A percentile compares a stretch with the other conserved stretches of the same genome.
These are phyloP conservation scores for Puma concolor DNA, from an alignment of 2,113 vertebrate genomes.

Conservation along the genomic window DNA sequence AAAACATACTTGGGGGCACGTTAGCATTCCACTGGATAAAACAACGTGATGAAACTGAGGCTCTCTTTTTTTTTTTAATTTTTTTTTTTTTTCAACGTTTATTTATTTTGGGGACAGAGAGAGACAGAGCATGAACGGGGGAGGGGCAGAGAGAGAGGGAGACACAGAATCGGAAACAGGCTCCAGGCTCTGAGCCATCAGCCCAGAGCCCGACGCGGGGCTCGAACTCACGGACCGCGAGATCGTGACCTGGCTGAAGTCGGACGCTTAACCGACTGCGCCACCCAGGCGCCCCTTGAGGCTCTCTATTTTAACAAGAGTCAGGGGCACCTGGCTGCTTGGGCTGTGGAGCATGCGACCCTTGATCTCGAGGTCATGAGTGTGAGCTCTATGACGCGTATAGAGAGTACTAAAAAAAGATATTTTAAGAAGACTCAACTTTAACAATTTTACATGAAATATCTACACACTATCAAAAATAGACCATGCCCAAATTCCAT, in stretches of 20 bases:
- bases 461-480: background rate
- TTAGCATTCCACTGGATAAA: background rate
- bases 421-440: background rate
- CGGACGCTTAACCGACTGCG: too few relatives aligned
- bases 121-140: too few relatives aligned
- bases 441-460: background rate
- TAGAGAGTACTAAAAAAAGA: background rate
- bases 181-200: too few relatives aligned
- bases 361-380: background rate
- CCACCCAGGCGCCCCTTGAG: too few relatives aligned
- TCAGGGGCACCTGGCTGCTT: background rate
- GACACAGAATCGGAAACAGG: too few relatives aligned
- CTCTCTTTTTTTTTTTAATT: too few relatives aligned
- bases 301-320: background rate
- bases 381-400: background rate
- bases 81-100: too few relatives aligned
- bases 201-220: too few relatives aligned
- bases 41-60: background rate
- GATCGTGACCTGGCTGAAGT: too few relatives aligned
- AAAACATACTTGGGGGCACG: background rate
- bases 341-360: background rate
- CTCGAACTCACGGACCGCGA: too few relatives aligned
- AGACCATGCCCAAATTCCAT: background rate
- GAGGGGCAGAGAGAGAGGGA: too few relatives aligned
- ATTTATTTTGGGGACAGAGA: too few relatives aligned